Percentiles rank a stretch among this genome's conserved stretches.
Evolutionary conservation across 2,797 vertebrate species (phyloP).

Genomic region (Mastacembelus armatus): DNA sequence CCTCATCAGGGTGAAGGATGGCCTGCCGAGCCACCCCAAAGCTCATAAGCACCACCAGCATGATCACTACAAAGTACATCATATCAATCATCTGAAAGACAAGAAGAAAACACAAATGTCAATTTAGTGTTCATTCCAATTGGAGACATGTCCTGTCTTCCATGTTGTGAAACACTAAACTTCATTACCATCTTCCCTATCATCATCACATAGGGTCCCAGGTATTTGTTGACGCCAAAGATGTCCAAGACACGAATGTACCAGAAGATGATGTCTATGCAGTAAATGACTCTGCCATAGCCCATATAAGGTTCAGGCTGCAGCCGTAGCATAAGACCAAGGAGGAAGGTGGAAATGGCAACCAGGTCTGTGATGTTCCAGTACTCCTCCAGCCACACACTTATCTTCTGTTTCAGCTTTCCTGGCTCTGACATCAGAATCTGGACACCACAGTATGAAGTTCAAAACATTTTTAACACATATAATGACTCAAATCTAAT

Average conservation of each 20-base stretch:
- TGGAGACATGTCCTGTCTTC: not conserved
- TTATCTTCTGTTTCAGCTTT: conserved; percentile 97
- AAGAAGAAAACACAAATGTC: conserved; percentile 2
- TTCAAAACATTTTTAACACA: not conserved
- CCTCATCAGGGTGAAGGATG: conserved; percentile 97
- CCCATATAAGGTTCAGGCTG: conserved; percentile 97
- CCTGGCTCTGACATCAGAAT: conserved; percentile 99
- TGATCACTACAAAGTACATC: conserved; percentile 99
- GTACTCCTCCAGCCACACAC: conserved; percentile 98
- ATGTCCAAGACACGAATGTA: conserved; percentile 99
- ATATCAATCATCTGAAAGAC: conserved; percentile 96
- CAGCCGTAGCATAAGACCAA: conserved; percentile 92
- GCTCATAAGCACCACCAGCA: conserved; percentile 99
- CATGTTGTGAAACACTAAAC: not conserved
- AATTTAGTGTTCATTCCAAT: not conserved
- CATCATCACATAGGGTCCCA: conserved; percentile 99
- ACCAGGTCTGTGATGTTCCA: conserved; percentile 98
- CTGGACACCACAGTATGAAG: conserved; percentile 74
- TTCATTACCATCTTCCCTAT: conserved; percentile 97
- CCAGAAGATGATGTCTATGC: conserved; percentile 99
- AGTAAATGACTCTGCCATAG: conserved; percentile 98
- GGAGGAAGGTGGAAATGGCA: conserved; percentile 93
- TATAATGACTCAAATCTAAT: not conserved
- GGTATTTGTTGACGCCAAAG: conserved; percentile 99
- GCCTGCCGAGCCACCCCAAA: conserved; percentile 98